These are phyloP conservation scores for Brachynemurus nebulosus DNA, from an alignment of 2,888 invertebrate genomes.

Conservation along the genomic window DNA sequence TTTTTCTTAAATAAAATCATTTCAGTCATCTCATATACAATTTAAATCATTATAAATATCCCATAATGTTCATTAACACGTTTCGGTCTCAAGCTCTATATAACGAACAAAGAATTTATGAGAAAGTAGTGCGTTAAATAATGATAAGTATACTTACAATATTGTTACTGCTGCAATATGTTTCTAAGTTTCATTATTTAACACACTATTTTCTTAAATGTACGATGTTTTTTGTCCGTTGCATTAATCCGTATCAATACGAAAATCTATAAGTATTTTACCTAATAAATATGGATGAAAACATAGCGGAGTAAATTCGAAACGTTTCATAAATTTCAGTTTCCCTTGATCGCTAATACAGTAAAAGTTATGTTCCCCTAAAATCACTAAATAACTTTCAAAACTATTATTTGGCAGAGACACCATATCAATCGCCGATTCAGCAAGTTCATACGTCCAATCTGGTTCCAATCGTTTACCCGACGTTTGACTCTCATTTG, in stretches of 20 bases:
- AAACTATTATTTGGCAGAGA: slow-evolving; percentile 35
- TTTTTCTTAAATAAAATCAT: no score
- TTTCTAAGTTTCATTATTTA: slow-evolving; percentile 5
- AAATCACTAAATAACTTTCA: slow-evolving; percentile 58
- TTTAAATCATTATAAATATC: no score
- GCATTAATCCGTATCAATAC: no score
- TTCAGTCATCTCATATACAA: no score
- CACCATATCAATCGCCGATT: slow-evolving; percentile 34
- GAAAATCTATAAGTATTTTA: slow-evolving; percentile 32
- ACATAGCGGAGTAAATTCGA: slow-evolving; percentile 71
- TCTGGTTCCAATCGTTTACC: slow-evolving; percentile 53
- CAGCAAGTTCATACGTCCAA: slow-evolving; percentile 71
- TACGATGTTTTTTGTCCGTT: no score
- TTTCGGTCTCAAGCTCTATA: no score
- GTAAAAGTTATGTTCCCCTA: slow-evolving; percentile 76
- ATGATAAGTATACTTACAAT: no score
- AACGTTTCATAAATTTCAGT: slow-evolving; percentile 66
- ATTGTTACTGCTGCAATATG: background rate
- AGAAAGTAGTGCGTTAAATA: no score
- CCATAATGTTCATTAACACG: background rate
- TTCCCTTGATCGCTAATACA: slow-evolving; percentile 67
- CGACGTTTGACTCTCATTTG: slow-evolving; percentile 36
- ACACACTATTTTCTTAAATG: no score
- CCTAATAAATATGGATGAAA: slow-evolving; percentile 58
- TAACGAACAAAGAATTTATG: no score